A percentile compares a stretch with the other conserved stretches of the same genome.
Evolutionary conservation across 2,888 invertebrate species (phyloP).

Genomic region (Cantharis lateralis): DNA sequence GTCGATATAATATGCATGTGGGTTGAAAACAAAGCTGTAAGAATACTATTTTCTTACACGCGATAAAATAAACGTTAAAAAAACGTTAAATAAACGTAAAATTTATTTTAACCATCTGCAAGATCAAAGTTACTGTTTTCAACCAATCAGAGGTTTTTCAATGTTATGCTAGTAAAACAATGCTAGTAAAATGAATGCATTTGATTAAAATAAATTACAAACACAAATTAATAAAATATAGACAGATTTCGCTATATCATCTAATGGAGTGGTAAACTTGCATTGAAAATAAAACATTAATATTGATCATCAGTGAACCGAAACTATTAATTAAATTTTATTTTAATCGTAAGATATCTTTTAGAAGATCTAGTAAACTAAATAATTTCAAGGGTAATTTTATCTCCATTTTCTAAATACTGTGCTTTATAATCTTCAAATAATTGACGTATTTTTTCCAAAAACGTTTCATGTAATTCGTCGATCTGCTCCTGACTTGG

Average conservation of each 20-base stretch:
- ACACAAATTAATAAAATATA: neutral
- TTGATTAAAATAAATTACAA: too few relatives aligned
- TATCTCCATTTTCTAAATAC: conserved; percentile 68
- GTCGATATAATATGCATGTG: too few relatives aligned
- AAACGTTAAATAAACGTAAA: too few relatives aligned
- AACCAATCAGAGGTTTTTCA: too few relatives aligned
- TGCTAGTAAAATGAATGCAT: too few relatives aligned
- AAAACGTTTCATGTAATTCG: conserved; percentile 76
- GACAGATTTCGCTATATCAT: neutral
- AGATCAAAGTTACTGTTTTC: too few relatives aligned
- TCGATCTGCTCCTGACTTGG: conserved; percentile 79
- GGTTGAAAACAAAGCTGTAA: too few relatives aligned
- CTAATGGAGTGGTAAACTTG: neutral
- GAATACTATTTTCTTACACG: too few relatives aligned
- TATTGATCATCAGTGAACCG: neutral
- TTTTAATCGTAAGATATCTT: neutral
- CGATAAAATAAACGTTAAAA: too few relatives aligned
- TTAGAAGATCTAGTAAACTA: neutral
- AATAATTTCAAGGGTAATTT: neutral
- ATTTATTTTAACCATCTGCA: too few relatives aligned
- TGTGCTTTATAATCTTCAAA: conserved; percentile 84
- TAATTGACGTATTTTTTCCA: conserved; percentile 67
- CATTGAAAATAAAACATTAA: neutral
- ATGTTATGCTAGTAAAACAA: too few relatives aligned
- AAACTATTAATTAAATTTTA: neutral